Conservation (phyloP, 2,888 invertebrate genomes). For the Apodemia duryi region DNA sequence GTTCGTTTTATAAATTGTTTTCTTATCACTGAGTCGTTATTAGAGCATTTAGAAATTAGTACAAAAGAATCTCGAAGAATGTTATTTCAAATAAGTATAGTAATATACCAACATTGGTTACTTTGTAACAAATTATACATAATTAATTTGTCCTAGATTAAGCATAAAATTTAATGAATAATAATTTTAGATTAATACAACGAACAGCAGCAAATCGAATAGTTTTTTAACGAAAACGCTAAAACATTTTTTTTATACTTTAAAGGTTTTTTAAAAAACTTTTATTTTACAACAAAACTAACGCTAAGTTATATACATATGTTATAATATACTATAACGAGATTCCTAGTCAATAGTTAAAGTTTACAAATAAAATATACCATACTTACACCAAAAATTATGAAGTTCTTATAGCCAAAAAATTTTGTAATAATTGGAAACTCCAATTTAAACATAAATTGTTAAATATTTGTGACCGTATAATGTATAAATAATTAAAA, state of each 20-base stretch:
- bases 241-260: background rate
- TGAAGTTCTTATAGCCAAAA: background rate
- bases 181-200: background rate
- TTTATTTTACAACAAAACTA: background rate
- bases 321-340: background rate
- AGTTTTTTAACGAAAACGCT: background rate
- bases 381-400: background rate
- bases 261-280: background rate
- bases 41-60: background rate
- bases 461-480: background rate
- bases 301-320: background rate
- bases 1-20: background rate
- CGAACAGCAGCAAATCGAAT: background rate
- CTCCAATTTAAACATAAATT: background rate
- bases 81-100: background rate
- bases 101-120: background rate
- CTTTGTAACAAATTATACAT: background rate
- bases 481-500: background rate
- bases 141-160: too few species aligned
- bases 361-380: conserved; percentile 1
- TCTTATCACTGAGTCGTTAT: background rate
- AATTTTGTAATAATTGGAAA: background rate
- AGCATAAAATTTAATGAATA: background rate
- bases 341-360: background rate
- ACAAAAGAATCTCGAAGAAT: background rate